Evolutionary conservation across 2,797 vertebrate genomes (phyloP).

Genomic region (Paguma larvata): DNA sequence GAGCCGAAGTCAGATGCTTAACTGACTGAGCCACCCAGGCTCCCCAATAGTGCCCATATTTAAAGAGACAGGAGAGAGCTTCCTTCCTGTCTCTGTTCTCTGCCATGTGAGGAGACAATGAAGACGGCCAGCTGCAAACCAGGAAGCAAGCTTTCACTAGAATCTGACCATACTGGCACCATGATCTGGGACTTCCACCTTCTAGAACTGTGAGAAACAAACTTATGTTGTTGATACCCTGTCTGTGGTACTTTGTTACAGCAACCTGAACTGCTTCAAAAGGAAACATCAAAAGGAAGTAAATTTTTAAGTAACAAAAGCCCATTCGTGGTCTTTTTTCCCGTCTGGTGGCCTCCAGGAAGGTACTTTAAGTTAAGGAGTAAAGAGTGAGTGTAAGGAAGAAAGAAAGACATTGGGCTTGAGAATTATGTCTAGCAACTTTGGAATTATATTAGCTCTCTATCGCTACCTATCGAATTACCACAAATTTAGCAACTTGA

Average conservation of each 20-base stretch:
- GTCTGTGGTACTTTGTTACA: neutral
- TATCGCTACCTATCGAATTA: neutral
- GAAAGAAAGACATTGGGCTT: neutral
- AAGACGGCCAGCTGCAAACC: neutral
- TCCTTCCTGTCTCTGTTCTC: neutral
- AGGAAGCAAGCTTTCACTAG: neutral
- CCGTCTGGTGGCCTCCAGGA: neutral
- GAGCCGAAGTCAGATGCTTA: no score
- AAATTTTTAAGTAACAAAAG: constrained; percentile 27
- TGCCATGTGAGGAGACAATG: neutral
- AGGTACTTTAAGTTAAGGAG: neutral
- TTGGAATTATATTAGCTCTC: constrained; percentile 5
- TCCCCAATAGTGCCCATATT: neutral
- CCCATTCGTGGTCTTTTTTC: neutral
- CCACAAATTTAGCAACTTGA: neutral
- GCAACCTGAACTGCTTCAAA: neutral
- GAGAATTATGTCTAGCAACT: constrained; percentile 28
- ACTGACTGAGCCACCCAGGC: no score
- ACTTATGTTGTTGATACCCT: neutral
- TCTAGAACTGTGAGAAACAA: neutral
- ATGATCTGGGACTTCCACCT: neutral
- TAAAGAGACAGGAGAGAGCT: neutral
- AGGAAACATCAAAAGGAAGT: neutral
- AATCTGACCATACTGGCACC: neutral
- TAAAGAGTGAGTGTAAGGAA: neutral